Base-by-base conservation (phyloP, 2,888 invertebrate genomes). In the Stenolophus ochropezus region DNA sequence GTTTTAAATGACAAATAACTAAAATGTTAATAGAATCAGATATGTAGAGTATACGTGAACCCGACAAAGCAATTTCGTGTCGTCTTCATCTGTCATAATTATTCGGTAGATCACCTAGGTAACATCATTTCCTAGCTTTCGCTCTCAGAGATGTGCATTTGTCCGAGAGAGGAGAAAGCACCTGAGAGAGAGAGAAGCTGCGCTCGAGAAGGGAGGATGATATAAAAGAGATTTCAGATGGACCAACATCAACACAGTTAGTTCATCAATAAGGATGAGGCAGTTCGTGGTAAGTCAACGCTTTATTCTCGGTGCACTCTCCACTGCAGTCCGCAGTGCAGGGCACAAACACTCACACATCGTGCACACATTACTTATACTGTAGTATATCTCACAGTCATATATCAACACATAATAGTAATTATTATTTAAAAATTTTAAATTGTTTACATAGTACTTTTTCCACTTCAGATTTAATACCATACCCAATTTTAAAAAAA, bases 231-330 rank as follows among this genome's bases (percentile, higher is more conserved):
- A 73, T 73, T 73, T 73, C 18, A 11, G 47, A 47, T 73, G 73
- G 47, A 11, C 8, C 2, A 42, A 18, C 6, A 16, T 69, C 33
- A 73, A 20, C 73, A 73, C 73, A 73, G 73, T 73, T 73, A 42
- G 33, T 42, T 42, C 33, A 42, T 11, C 33, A 42, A 11, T 42
- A 1, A 80, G 80, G 86, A 88, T 88, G 88, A 87, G 86, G 87
- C 87, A 87, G 83, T 87, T 88, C 85, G 85, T 88, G 88, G 88
- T 88, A 88, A 84, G 88, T 88, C 2, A 1, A 61, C n/a, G n/a
- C n/a, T n/a, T n/a, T n/a, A n/a, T n/a, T n/a, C n/a, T n/a, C n/a
- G n/a, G n/a, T n/a, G n/a, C n/a, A n/a, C n/a, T n/a, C n/a, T n/a
- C n/a, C n/a, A n/a, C n/a, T n/a, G n/a, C n/a, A n/a, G n/a, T n/a